Percentiles rank a stretch among this genome's conserved stretches.
Conservation (phyloP, 2,797 vertebrate genomes). For the Hoplostethus atlanticus region DNA sequence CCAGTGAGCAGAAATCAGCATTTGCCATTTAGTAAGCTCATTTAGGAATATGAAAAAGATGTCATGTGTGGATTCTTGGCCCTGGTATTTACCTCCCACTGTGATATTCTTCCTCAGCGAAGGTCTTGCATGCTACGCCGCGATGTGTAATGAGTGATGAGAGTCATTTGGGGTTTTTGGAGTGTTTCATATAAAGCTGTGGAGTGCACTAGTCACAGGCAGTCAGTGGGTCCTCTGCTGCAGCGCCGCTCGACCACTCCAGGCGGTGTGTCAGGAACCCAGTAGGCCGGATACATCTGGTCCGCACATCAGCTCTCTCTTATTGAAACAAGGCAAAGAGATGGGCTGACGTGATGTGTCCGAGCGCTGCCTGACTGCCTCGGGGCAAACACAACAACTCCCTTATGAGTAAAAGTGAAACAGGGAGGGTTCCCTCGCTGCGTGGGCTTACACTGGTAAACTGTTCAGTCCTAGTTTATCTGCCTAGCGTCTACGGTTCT, state of each 20-base stretch:
- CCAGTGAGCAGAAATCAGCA: no score
- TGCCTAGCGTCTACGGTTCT: neutral
- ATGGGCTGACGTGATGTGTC: constrained; percentile 5
- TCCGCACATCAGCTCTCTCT: constrained; percentile 54
- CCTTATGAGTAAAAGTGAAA: constrained; percentile 4
- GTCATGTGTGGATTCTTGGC: neutral
- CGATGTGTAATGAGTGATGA: constrained; percentile 7
- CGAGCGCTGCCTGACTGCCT: neutral
- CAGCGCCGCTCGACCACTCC: constrained; percentile 22
- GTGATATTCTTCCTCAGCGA: constrained; percentile 1
- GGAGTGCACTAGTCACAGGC: neutral
- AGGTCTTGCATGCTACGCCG: neutral
- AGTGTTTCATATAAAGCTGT: constrained; percentile 17
- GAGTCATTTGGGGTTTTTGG: constrained; percentile 23
- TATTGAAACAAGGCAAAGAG: constrained; percentile 19
- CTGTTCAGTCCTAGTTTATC: constrained; percentile 7
- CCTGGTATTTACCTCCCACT: neutral
- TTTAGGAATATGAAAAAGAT: neutral
- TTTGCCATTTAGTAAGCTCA: neutral
- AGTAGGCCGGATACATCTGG: constrained; percentile 58
- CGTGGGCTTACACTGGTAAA: constrained; percentile 13
- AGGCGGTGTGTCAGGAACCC: neutral
- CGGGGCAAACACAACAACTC: neutral
- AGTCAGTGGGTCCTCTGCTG: neutral
- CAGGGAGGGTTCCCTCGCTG: neutral